Percentiles rank a stretch among this genome's conserved stretches.
Conservation (phyloP, 2,113 vertebrate species). For the Caranx melampygus region DNA sequence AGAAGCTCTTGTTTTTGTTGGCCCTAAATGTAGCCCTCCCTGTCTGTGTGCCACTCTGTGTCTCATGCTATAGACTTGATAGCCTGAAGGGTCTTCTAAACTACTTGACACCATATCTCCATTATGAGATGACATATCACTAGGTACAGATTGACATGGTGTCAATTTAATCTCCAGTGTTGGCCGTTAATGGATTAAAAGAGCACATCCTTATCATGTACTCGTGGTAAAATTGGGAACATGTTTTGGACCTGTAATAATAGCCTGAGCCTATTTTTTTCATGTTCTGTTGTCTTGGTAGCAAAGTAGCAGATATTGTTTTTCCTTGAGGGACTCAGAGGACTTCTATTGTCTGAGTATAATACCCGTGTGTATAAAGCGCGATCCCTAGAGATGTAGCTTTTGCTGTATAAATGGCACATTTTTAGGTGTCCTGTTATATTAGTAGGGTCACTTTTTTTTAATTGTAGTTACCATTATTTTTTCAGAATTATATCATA, state of each 20-base stretch:
- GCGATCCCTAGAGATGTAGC: conserved; percentile 37
- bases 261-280: conserved; percentile 63
- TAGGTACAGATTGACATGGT: conserved; percentile 72
- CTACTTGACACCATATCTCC: conserved; percentile 64
- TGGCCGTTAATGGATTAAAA: conserved; percentile 62
- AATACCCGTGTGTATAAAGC: conserved; percentile 55
- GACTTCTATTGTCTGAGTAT: conserved; percentile 57
- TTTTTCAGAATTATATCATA: conserved; percentile 20
- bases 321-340: conserved; percentile 55
- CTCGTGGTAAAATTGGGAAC: conserved; percentile 55
- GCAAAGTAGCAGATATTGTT: conserved; percentile 69
- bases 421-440: conserved; percentile 36
- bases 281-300: conserved; percentile 71
- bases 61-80: conserved; percentile 27
- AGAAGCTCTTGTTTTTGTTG: conserved; percentile 44
- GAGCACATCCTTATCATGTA: conserved; percentile 46
- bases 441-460: background rate
- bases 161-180: conserved; percentile 65
- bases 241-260: conserved; percentile 58
- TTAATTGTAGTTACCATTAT: conserved; percentile 29
- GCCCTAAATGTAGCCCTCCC: conserved; percentile 36
- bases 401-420: conserved; percentile 47
- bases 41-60: conserved; percentile 13
- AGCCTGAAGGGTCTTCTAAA: conserved; percentile 31
- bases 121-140: conserved; percentile 64